These are phyloP conservation scores for Tenthredo distinguenda DNA, from an alignment of 2,888 invertebrate species.

Conservation along the genomic window DNA sequence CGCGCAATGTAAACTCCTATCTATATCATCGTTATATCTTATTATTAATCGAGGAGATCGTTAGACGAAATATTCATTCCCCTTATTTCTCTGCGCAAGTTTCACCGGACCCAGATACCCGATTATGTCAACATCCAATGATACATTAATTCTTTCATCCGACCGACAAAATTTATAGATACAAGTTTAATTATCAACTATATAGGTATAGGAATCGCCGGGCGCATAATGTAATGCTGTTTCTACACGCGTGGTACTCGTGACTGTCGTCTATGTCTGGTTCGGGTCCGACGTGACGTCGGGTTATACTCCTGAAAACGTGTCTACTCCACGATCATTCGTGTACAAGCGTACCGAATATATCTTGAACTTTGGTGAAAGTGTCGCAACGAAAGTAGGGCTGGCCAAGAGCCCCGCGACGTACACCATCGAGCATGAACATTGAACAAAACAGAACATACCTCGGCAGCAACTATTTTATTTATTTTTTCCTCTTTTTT, in stretches of 20 bases:
- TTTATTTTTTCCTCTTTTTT: neutral
- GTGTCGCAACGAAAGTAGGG: conserved; percentile 49
- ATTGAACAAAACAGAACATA: neutral
- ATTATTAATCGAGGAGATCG: conserved; percentile 47
- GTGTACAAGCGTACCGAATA: conserved; percentile 1
- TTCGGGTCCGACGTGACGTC: conserved; percentile 22
- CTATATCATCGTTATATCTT: conserved; percentile 1
- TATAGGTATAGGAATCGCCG: neutral
- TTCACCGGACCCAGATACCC: neutral
- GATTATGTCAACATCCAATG: neutral
- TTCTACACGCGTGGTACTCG: conserved; percentile 17
- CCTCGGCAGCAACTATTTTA: neutral
- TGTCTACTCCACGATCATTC: neutral
- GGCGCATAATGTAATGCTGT: neutral
- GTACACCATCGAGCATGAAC: neutral
- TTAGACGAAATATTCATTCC: conserved; percentile 3
- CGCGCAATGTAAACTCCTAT: neutral
- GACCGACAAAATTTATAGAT: neutral
- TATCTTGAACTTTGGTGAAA: conserved; percentile 46
- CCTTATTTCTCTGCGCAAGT: neutral
- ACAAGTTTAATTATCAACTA: neutral
- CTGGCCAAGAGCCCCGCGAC: neutral
- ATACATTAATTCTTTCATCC: neutral
- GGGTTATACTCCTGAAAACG: conserved; percentile 40
- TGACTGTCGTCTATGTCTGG: conserved; percentile 13